Evolutionary conservation across 2,888 invertebrate species (phyloP).

Genomic region (Lepas anatifera): DNA sequence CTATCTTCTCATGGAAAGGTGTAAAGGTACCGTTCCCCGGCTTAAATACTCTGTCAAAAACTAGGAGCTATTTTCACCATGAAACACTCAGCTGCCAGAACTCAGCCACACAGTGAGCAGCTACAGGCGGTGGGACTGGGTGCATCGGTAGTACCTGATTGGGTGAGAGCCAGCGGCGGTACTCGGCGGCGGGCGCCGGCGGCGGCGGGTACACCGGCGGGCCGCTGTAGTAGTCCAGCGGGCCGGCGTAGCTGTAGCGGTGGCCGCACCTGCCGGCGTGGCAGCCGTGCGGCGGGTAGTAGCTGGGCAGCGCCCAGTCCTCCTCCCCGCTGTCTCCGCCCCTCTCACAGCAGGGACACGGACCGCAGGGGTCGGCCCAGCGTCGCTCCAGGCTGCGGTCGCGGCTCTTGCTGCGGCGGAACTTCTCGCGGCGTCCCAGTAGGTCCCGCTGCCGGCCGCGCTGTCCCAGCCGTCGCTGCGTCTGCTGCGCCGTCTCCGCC

Average conservation of each 20-base stretch:
- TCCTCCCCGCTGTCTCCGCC: not conserved
- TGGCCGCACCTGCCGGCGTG: not conserved
- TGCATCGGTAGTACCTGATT: no score
- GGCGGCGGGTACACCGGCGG: not conserved
- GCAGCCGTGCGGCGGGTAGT: not conserved
- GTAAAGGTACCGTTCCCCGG: no score
- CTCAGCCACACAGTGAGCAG: no score
- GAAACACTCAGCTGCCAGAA: no score
- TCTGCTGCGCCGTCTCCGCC: not conserved
- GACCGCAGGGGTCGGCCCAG: constrained; percentile 9
- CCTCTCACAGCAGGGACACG: constrained; percentile 9
- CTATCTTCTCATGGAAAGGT: no score
- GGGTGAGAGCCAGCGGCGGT: constrained; percentile 4
- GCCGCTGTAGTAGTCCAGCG: not conserved
- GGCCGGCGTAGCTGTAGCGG: not conserved
- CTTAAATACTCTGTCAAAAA: no score
- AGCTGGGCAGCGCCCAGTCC: not conserved
- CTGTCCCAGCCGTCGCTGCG: not conserved
- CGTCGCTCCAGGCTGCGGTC: constrained; percentile 7
- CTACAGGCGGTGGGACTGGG: no score
- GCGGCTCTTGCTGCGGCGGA: constrained; percentile 2
- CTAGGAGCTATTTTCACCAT: no score
- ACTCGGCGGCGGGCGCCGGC: not conserved
- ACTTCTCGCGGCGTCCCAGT: not conserved
- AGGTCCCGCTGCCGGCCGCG: constrained; percentile 11